These are phyloP conservation scores for Streblospio benedicti DNA, from an alignment of 1,140 invertebrate species.

Conservation along the genomic window DNA sequence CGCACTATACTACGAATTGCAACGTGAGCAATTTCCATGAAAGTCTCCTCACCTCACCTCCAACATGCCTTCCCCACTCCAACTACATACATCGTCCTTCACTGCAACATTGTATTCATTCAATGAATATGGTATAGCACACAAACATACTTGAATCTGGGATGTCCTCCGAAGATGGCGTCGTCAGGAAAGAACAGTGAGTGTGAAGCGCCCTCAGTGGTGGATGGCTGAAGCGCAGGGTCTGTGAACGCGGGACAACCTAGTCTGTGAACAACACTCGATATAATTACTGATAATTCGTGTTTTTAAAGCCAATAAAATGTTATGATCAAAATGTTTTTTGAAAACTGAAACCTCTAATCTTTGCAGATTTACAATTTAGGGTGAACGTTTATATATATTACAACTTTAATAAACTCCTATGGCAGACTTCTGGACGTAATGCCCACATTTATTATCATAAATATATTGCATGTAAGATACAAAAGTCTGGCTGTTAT, in stretches of 20 bases:
- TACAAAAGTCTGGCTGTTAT: too few species aligned
- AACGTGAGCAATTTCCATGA: too few species aligned
- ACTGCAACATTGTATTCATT: background rate
- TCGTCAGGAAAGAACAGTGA: conserved; percentile 94
- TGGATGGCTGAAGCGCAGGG: conserved; percentile 59
- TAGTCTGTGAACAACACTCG: conserved; percentile 53
- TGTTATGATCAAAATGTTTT: conserved; percentile 4
- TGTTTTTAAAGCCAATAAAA: too few species aligned
- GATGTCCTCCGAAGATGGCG: conserved; percentile 86
- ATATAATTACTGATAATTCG: background rate
- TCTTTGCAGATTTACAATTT: too few species aligned
- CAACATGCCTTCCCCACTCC: background rate
- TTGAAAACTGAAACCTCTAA: conserved; percentile 7
- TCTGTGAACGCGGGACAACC: conserved; percentile 82
- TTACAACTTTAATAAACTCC: too few species aligned
- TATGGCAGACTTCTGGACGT: too few species aligned
- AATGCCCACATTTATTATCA: too few species aligned
- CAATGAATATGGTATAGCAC: background rate
- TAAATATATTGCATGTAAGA: too few species aligned
- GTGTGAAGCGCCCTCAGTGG: conserved; percentile 59
- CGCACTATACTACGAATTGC: too few species aligned
- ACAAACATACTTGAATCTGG: conserved; percentile 61
- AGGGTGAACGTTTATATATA: too few species aligned
- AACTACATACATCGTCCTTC: background rate
- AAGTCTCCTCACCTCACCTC: too few species aligned